A percentile compares a stretch with the other conserved stretches of the same genome.
phyloP scores from a whole-genome alignment of 2,888 invertebrate species.

The Seladonia tumulorum region DNA sequence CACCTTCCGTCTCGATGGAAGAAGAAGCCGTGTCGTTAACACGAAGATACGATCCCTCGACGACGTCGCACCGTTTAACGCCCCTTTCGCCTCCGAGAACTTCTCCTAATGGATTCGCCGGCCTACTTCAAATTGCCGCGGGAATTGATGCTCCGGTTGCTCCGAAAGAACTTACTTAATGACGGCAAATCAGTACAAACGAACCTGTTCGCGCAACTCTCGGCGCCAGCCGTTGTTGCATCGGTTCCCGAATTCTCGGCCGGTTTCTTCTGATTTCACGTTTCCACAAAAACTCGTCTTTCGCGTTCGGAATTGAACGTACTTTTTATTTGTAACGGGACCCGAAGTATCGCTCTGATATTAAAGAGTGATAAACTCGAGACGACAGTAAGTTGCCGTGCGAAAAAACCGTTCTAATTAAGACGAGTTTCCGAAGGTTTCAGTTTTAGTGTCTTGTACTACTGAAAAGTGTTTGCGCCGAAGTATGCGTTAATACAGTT shows the following conservation, averaged over 20 bases:
- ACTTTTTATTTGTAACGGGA: not conserved
- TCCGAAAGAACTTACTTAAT: slow-evolving; percentile 60
- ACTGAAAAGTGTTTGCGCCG: too few relatives aligned
- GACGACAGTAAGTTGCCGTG: not conserved
- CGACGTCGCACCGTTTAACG: slow-evolving; percentile 70
- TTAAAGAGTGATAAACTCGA: not conserved
- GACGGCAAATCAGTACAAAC: slow-evolving; percentile 64
- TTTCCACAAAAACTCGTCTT: not conserved
- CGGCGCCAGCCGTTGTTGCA: slow-evolving; percentile 15
- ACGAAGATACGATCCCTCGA: slow-evolving; percentile 68
- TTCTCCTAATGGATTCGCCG: slow-evolving; percentile 72
- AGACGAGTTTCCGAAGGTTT: not conserved
- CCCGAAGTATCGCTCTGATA: not conserved
- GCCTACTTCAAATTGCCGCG: slow-evolving; percentile 71
- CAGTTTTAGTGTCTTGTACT: too few relatives aligned
- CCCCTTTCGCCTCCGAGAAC: slow-evolving; percentile 73
- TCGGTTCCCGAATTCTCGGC: not conserved
- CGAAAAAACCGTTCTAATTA: not conserved
- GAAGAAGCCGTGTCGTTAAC: slow-evolving; percentile 70
- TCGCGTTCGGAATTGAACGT: not conserved
- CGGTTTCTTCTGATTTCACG: not conserved
- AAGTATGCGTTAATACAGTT: not conserved
- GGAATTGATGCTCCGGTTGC: slow-evolving; percentile 67
- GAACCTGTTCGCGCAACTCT: slow-evolving; percentile 57
- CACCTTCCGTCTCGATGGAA: slow-evolving; percentile 55